Evolutionary conservation across 2,113 vertebrate species (phyloP).

Genomic region (Rhagologus leucostigma): DNA sequence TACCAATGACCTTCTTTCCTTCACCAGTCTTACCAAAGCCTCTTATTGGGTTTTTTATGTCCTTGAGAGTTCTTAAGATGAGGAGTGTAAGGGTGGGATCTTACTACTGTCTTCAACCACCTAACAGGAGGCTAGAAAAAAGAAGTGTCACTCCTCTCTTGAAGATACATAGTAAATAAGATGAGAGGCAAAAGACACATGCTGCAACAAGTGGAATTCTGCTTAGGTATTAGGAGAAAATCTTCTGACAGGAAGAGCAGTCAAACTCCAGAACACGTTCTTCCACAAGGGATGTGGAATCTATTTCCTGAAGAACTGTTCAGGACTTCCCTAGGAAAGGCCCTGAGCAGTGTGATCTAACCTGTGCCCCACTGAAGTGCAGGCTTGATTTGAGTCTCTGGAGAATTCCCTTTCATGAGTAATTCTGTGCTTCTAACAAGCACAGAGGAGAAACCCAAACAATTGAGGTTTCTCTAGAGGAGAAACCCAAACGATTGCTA

Average conservation of each 20-base stretch:
- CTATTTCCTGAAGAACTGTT: neutral
- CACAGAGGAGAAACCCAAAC: neutral
- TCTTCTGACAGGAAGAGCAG: neutral
- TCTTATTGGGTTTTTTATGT: neutral
- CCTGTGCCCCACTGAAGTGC: neutral
- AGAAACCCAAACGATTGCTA: neutral
- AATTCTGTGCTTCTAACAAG: neutral
- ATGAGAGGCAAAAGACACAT: neutral
- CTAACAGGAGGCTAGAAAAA: neutral
- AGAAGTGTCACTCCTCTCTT: neutral
- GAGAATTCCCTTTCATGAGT: neutral
- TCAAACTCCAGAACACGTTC: neutral
- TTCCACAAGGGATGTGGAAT: neutral
- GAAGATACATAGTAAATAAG: neutral
- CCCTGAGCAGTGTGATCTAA: neutral
- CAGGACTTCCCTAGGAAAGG: neutral
- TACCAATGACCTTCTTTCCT: neutral
- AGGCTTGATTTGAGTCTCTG: neutral
- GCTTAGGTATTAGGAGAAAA: neutral
- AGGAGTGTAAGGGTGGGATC: neutral
- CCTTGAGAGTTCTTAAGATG: neutral
- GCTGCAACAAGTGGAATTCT: neutral
- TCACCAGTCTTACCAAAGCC: rapidly evolving
- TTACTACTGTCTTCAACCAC: neutral
- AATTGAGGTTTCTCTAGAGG: neutral